Evolutionary conservation across 2,797 vertebrate species (phyloP), one percentile per base, ranked within the genome.

Genomic region (Eospalax fontanierii): DNA sequence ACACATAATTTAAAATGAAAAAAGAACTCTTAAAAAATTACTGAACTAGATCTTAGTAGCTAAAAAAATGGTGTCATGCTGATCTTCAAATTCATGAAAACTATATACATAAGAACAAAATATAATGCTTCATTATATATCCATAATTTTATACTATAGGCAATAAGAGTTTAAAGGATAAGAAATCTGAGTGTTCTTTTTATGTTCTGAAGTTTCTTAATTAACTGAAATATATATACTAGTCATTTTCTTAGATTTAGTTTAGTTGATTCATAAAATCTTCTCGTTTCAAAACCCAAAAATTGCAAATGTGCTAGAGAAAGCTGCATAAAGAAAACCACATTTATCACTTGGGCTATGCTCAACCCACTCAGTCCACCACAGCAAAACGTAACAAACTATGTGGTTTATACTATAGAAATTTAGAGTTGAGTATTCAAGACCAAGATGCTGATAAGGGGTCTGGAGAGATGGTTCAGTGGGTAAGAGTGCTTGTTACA

Each of bases 61-160:
- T 24, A 92, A 82, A 40, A 90, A 79, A 59, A n/a, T 90, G n/a
- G 22, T 35, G 59, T 38, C 4, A 19, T n/a, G 87, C 26, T 85
- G n/a, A 26, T 65, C 71, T 95, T 88, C 40, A 91, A 92, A 74
- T 70, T 78, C 82, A 93, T 15, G 12, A 28, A 70, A 86, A 81
- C 26, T 30, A 65, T n/a, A 7, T 63, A 79, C 30, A 59, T 28
- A 94, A 78, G 59, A n/a, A 90, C 66, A 83, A 87, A 80, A 87
- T 61, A 50, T 50, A 89, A 76, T 19, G 1, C 74, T 89, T 78
- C 59, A 11, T 61, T 50, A 68, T 78, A 89, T 35, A 40, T 4
- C 35, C 61, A 22, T 61, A n/a, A 61, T 73, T 85, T 90, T 79
- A 78, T 33, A 94, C 71, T n/a, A 30, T 50, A 90, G 22, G 26